Evolutionary conservation across 2,797 vertebrate species (phyloP), one percentile per base, ranked within the genome.

Genomic region (Distichodus sexfasciatus): DNA sequence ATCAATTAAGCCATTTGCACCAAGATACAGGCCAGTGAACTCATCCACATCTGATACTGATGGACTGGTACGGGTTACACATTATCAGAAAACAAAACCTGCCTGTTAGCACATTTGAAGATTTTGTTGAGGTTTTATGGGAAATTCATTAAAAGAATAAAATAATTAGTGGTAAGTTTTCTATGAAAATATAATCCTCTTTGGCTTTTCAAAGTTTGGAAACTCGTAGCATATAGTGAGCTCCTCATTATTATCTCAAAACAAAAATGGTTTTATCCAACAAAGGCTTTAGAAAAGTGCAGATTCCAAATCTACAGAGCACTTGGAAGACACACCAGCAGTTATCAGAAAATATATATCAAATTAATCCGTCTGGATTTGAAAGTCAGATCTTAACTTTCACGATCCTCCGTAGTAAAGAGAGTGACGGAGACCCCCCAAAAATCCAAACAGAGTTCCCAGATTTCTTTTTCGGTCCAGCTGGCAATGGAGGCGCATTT

Each of bases 1-100:
- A 72, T 72, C 70, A 77, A 86, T 84, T 87, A 80, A 86, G 84
- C 80, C 60, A 70, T 79, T 55, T 61, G 43, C 8, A 10, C 36
- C 58, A 57, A 60, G 66, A 28, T 65, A 69, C 31, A 65, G 41
- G 29, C 41, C 55, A 29, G 14, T 29, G 69, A 47, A 33, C 40
- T 24, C 21, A 24, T 12, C 10, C 35, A 35, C 66, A 53, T 72
- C 62, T 65, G n/a, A 58, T 43, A 28, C 31, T 55, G 47, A 51
- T 72, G 58, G 59, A 55, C 28, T 63, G 40, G 36, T 4, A n/a
- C 3, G 43, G 28, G 36, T 53, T 44, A 2, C 35, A 3, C n/a
- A n/a, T 43, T n/a, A 2, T 36, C 23, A 26, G 23, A 59, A 28
- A 24, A 17, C 21, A 17, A 7, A 28, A 43, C 14, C 38, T 28